Base-by-base conservation (phyloP, 2,888 invertebrate species). In the Oxyscelio sp. region DNA sequence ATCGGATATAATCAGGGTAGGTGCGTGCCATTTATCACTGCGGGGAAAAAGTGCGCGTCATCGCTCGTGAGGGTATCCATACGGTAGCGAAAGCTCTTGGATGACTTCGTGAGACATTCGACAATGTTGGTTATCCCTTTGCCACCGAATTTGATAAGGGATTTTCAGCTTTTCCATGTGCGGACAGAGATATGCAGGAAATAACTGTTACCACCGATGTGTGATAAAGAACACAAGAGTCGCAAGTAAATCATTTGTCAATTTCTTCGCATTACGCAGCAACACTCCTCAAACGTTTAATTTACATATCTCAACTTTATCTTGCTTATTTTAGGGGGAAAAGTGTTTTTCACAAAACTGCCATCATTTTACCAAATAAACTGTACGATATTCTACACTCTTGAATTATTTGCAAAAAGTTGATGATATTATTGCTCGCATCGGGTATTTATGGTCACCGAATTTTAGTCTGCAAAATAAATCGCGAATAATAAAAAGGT, bases 81-180 rank as follows among this genome's bases (percentile, higher is more conserved):
- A 75, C 63, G 58, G 70, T 22, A 63, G 65, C 68, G 43, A 61
- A 73, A 85, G 71, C 71, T 65, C 48, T 90, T 91, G 86, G 90
- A 93, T 93, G 93, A 93, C 93, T 94, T 92, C 91, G 93, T 93
- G 92, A 91, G 90, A 92, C 90, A 92, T 90, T 91, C 91, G 91
- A 92, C 93, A 92, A 93, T 92, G 90, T 90, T 91, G 88, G 54
- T 78, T 71, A 65, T 73, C 73, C 71, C 52, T 83, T 77, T 66
- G 59, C 59, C 66, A 66, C 66, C 74, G 56, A 78, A 59, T 78
- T 74, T 74, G 83, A 78, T 78, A 66, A 78, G 65, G 56, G 74
- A 83, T 83, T 78, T 78, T 43, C 40, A 24, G 58, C 61, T 78
- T 74, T 68, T 34, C 50, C n/a, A 61, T 68, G 63, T 54, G 43